A percentile compares a stretch with the other conserved stretches of the same genome.
Conservation (phyloP, 2,888 invertebrate species). For the Oscheius sp. region DNA sequence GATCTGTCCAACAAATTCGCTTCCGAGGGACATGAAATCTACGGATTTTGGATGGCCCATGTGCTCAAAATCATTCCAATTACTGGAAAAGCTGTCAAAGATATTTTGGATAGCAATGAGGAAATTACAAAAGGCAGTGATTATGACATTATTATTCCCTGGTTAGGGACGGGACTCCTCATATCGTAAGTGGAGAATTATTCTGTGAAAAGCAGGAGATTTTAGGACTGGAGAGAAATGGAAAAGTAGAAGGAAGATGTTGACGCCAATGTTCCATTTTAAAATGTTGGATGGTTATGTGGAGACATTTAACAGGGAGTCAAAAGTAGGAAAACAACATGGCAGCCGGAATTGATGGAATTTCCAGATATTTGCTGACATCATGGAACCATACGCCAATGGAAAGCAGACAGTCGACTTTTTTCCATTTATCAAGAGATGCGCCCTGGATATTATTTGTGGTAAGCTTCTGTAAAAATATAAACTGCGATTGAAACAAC, state of each 20-base stretch:
- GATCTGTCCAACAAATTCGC: neutral
- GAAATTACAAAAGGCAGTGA: conserved; percentile 73
- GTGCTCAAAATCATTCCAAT: neutral
- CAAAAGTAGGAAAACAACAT: no score
- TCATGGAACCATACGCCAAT: conserved; percentile 70
- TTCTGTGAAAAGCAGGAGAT: neutral
- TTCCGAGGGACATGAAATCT: neutral
- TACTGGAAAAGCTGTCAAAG: conserved; percentile 34
- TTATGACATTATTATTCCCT: conserved; percentile 74
- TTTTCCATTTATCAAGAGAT: conserved; percentile 75
- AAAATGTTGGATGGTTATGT: conserved; percentile 76
- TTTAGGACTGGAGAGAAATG: conserved; percentile 75
- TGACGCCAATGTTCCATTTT: conserved; percentile 77
- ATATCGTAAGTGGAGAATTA: conserved; percentile 55
- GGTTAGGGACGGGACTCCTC: conserved; percentile 76
- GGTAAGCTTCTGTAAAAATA: conserved; percentile 42
- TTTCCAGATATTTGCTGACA: conserved; percentile 71
- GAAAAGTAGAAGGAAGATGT: conserved; percentile 74
- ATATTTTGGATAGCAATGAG: conserved; percentile 69
- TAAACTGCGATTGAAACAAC: no score
- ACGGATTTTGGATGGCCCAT: conserved; percentile 26
- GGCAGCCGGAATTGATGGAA: no score
- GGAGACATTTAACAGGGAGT: conserved; percentile 37
- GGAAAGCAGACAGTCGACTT: conserved; percentile 74
- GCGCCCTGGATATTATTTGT: conserved; percentile 76